Conservation (phyloP, 2,797 vertebrate genomes). For the Pogonophryne albipinna region DNA sequence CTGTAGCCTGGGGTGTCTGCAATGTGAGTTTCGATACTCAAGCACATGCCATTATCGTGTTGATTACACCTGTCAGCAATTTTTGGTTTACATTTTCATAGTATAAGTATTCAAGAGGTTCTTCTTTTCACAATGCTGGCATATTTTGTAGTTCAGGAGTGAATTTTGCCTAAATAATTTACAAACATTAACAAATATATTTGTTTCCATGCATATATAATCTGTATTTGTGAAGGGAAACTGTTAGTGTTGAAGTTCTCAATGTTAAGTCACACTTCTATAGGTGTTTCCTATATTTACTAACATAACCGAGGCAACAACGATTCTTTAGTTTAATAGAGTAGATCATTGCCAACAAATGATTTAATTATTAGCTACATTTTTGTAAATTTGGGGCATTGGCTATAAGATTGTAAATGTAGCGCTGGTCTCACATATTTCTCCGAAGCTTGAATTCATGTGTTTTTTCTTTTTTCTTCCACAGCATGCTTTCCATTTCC, state of each 20-base stretch:
- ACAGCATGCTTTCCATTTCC: slow-evolving; percentile 99
- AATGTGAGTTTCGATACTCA: slow-evolving; percentile 88
- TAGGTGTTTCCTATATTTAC: not conserved
- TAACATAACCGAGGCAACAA: not conserved
- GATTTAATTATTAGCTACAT: not conserved
- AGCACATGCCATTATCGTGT: too few species aligned
- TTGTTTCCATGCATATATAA: not conserved
- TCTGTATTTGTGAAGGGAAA: not conserved
- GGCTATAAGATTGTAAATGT: not conserved
- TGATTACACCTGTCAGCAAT: not conserved
- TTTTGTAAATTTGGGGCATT: not conserved
- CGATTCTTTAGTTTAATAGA: not conserved
- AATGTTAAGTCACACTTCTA: not conserved
- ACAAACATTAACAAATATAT: not conserved
- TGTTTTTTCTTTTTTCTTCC: slow-evolving; percentile 45
- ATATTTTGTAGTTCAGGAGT: not conserved
- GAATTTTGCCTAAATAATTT: not conserved
- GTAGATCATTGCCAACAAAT: not conserved
- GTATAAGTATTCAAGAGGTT: not conserved
- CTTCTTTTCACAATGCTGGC: not conserved
- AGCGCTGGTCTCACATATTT: not conserved
- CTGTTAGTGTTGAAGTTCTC: not conserved
- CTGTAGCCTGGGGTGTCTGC: slow-evolving; percentile 99
- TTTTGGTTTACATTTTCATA: too few species aligned
- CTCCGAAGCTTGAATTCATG: not conserved